A percentile compares a stretch with the other conserved stretches of the same genome.
These are phyloP conservation scores for Nylanderia fulva DNA, from an alignment of 1,140 invertebrate species.

Conservation along the genomic window DNA sequence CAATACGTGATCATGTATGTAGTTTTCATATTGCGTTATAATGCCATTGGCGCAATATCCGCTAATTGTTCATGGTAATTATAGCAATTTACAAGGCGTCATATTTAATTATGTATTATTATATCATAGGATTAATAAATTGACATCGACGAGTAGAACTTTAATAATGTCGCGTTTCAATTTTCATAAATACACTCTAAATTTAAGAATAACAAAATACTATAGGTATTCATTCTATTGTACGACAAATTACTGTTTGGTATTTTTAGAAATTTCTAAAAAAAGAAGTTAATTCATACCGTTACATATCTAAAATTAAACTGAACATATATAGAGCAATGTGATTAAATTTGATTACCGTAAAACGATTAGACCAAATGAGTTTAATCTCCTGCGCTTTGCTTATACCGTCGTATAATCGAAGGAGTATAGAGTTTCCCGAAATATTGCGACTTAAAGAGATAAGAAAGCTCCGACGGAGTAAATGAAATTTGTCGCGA, in stretches of 20 bases:
- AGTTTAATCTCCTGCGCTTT: neutral
- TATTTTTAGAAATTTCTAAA: neutral
- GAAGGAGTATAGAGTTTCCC: neutral
- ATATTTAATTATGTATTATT: conserved; percentile 34
- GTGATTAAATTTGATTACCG: conserved; percentile 17
- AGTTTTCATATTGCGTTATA: conserved; percentile 32
- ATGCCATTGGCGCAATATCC: neutral
- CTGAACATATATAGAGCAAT: neutral
- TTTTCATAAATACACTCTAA: neutral
- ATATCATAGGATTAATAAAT: conserved; percentile 45
- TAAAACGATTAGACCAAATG: neutral
- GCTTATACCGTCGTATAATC: neutral
- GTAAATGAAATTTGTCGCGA: conserved; percentile 51
- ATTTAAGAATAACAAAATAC: neutral
- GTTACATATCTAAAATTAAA: neutral
- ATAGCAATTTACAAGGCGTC: conserved; percentile 32
- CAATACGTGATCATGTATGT: neutral
- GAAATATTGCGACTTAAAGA: conserved; percentile 31
- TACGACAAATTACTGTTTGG: neutral
- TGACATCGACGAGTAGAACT: neutral
- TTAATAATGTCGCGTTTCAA: conserved; percentile 11
- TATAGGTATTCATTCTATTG: neutral
- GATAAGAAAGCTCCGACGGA: conserved; percentile 11
- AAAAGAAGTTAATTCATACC: neutral
- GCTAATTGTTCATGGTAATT: conserved; percentile 35